A percentile compares a stretch with the other conserved stretches of the same genome.
phyloP scores from a whole-genome alignment of 2,888 invertebrate species.

The Ectemnius lituratus region DNA sequence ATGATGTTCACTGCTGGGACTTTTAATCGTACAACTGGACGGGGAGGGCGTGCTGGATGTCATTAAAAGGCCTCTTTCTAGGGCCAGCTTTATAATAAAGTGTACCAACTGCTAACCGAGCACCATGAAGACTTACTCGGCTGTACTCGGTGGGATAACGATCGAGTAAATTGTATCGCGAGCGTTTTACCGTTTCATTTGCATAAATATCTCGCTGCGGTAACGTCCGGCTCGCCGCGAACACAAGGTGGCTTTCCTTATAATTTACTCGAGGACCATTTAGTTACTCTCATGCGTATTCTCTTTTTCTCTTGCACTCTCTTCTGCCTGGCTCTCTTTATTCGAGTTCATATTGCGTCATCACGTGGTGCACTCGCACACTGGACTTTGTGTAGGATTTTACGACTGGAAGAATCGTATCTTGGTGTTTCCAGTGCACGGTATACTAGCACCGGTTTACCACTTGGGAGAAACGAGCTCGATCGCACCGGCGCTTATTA shows the following conservation, averaged over 20 bases:
- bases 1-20: not conserved
- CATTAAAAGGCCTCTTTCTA: slow-evolving; percentile 37
- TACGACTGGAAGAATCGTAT: slow-evolving; percentile 43
- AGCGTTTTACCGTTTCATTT: slow-evolving; percentile 54
- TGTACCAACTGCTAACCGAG: slow-evolving; percentile 26
- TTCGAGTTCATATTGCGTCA: slow-evolving; percentile 51
- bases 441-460: not conserved
- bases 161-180: slow-evolving; percentile 50
- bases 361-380: slow-evolving; percentile 23
- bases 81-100: slow-evolving; percentile 19
- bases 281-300: slow-evolving; percentile 5
- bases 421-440: not conserved
- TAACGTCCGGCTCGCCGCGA: slow-evolving; percentile 21
- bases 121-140: slow-evolving; percentile 28
- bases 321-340: slow-evolving; percentile 11
- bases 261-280: slow-evolving; percentile 35
- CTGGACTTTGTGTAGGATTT: slow-evolving; percentile 59
- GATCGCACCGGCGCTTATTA: slow-evolving; percentile 45
- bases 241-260: slow-evolving; percentile 13
- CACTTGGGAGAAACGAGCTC: not conserved
- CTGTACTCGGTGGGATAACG: slow-evolving; percentile 50
- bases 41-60: slow-evolving; percentile 17
- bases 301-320: not conserved
- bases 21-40: slow-evolving; percentile 12
- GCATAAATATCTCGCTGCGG: slow-evolving; percentile 55